These are phyloP conservation scores for Clamator glandarius DNA, from an alignment of 2,797 vertebrate genomes.

Conservation along the genomic window DNA sequence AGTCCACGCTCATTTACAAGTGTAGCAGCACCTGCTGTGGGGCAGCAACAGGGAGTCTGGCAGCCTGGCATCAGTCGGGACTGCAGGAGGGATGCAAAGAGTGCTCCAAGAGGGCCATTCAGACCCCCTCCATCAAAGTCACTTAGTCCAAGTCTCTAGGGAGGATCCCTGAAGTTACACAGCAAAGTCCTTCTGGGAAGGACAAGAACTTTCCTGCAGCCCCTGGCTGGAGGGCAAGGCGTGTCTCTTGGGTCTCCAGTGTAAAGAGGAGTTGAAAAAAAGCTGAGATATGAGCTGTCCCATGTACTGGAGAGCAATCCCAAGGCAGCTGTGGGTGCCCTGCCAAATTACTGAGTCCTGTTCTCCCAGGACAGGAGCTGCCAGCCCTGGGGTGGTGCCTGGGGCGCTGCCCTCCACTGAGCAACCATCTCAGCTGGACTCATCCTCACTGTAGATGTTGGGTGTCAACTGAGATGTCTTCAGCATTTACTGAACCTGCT, in stretches of 20 bases:
- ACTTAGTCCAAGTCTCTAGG: background rate
- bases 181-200: background rate
- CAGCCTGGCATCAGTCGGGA: rapidly evolving
- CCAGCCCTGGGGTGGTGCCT: background rate
- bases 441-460: background rate
- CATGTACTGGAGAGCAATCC: rapidly evolving
- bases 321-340: no score
- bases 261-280: background rate
- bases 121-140: background rate
- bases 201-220: background rate
- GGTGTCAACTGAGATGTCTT: background rate
- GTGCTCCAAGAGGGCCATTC: rapidly evolving
- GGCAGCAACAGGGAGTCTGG: background rate
- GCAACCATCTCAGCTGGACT: background rate
- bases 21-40: background rate
- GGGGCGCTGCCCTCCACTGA: rapidly evolving
- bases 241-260: rapidly evolving
- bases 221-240: background rate
- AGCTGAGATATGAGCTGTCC: background rate
- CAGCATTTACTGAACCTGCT: background rate
- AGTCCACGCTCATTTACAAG: rapidly evolving
- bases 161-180: background rate
- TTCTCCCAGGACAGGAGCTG: background rate
- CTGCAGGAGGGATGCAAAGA: background rate
- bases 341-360: background rate